A percentile compares a stretch with the other conserved stretches of the same genome.
Conservation (phyloP, 2,888 invertebrate species). For the Chrysomela aeneicollis region DNA sequence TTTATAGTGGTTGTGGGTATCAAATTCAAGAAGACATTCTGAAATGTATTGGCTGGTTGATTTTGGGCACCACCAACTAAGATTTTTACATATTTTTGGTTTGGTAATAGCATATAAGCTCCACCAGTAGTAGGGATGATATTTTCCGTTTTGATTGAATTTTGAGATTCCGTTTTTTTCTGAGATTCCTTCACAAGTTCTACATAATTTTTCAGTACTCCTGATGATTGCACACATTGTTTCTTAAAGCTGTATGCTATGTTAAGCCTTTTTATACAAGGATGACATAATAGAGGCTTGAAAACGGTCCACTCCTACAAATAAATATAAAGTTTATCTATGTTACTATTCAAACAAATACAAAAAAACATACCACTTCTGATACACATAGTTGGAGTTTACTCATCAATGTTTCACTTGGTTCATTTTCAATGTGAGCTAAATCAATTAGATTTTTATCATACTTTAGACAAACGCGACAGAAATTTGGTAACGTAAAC, state of each 20-base stretch:
- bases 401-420: slow-evolving; percentile 53
- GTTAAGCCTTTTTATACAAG: slow-evolving; percentile 56
- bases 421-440: slow-evolving; percentile 56
- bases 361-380: slow-evolving; percentile 57
- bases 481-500: slow-evolving; percentile 58
- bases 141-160: slow-evolving; percentile 39
- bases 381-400: slow-evolving; percentile 58
- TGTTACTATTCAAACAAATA: slow-evolving; percentile 18
- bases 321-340: slow-evolving; percentile 29
- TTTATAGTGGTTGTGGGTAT: slow-evolving; percentile 50
- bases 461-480: slow-evolving; percentile 58
- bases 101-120: slow-evolving; percentile 52
- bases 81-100: slow-evolving; percentile 55
- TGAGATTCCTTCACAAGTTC: slow-evolving; percentile 53
- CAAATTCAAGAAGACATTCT: slow-evolving; percentile 56
- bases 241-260: slow-evolving; percentile 57
- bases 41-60: slow-evolving; percentile 49
- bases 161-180: slow-evolving; percentile 47
- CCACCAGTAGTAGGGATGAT: slow-evolving; percentile 39
- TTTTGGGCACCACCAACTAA: slow-evolving; percentile 48
- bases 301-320: slow-evolving; percentile 56
- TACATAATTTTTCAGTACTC: slow-evolving; percentile 53
- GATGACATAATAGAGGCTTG: slow-evolving; percentile 56
- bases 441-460: slow-evolving; percentile 57
- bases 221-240: slow-evolving; percentile 56